Evolutionary conservation across 2,888 invertebrate genomes (phyloP).

Genomic region (Timema cristinae): DNA sequence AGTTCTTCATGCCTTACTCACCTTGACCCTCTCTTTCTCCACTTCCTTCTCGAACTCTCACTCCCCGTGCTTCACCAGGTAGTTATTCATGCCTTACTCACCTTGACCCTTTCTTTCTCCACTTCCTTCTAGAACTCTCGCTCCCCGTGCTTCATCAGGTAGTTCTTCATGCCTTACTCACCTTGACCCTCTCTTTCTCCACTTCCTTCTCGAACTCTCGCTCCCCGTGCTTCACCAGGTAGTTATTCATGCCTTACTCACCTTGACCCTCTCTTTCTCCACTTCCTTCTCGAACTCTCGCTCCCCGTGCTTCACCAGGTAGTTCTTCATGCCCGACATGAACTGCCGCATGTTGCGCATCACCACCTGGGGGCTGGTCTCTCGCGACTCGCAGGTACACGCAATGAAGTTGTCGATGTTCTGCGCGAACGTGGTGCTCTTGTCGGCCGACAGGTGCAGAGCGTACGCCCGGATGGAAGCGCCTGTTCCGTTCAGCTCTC

Average conservation of each 20-base stretch:
- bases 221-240: no score
- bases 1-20: no score
- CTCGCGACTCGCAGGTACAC: slow-evolving; percentile 86
- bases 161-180: no score
- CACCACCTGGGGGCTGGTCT: slow-evolving; percentile 80
- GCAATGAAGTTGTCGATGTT: slow-evolving; percentile 91
- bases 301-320: slow-evolving; percentile 92
- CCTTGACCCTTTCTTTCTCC: no score
- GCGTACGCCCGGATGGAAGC: slow-evolving; percentile 74
- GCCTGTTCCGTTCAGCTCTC: slow-evolving; percentile 59
- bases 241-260: slow-evolving; percentile 41
- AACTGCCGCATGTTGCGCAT: slow-evolving; percentile 93
- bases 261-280: slow-evolving; percentile 77
- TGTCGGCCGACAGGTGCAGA: slow-evolving; percentile 74
- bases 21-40: no score
- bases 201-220: no score
- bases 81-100: no score
- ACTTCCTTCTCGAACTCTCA: no score
- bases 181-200: no score
- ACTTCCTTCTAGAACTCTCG: no score
- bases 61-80: no score
- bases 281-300: slow-evolving; percentile 88
- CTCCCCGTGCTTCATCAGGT: no score
- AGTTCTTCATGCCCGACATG: slow-evolving; percentile 98
- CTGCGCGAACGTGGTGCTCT: slow-evolving; percentile 85